A percentile compares a stretch with the other conserved stretches of the same genome.
Evolutionary conservation across 92 coral and sea anemone genomes (phyloP).

Genomic region (Diadumene lineata): DNA sequence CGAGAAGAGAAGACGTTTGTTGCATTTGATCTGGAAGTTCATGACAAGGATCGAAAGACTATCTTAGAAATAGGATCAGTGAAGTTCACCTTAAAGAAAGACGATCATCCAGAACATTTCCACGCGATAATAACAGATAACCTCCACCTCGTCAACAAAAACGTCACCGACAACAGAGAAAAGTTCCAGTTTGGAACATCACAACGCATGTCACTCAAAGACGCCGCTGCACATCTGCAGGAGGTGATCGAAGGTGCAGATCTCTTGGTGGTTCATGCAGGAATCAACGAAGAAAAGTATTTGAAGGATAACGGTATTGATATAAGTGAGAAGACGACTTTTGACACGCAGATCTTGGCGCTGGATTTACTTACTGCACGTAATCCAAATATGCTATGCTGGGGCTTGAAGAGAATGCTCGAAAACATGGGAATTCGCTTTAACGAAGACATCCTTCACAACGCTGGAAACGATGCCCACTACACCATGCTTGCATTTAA

Average conservation of each 20-base stretch:
- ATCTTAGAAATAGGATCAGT: constrained; percentile 69
- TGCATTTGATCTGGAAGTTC: constrained; percentile 63
- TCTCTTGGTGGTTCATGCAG: constrained; percentile 60
- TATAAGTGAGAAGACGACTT: constrained; percentile 33
- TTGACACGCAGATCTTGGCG: constrained; percentile 69
- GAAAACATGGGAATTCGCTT: constrained; percentile 22
- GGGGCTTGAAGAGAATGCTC: constrained; percentile 48
- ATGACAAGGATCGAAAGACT: constrained; percentile 55
- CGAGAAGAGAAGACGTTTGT: constrained; percentile 27
- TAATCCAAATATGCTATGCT: constrained; percentile 8
- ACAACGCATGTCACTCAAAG: constrained; percentile 40
- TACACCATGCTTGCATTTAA: constrained; percentile 68
- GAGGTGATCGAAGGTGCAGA: constrained; percentile 38
- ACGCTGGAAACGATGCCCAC: constrained; percentile 65
- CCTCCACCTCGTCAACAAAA: constrained; percentile 37
- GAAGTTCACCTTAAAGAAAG: constrained; percentile 31
- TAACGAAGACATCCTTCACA: constrained; percentile 50
- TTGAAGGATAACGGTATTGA: constrained; percentile 35
- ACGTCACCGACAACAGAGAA: constrained; percentile 62
- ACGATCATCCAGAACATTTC: constrained; percentile 24
- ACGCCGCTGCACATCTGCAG: constrained; percentile 58
- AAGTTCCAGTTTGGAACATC: constrained; percentile 65
- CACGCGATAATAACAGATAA: constrained; percentile 62
- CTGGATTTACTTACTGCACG: constrained; percentile 33
- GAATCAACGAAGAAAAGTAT: constrained; percentile 40